Base-by-base conservation (phyloP, 2,113 vertebrate genomes). In the Strix uralensis region DNA sequence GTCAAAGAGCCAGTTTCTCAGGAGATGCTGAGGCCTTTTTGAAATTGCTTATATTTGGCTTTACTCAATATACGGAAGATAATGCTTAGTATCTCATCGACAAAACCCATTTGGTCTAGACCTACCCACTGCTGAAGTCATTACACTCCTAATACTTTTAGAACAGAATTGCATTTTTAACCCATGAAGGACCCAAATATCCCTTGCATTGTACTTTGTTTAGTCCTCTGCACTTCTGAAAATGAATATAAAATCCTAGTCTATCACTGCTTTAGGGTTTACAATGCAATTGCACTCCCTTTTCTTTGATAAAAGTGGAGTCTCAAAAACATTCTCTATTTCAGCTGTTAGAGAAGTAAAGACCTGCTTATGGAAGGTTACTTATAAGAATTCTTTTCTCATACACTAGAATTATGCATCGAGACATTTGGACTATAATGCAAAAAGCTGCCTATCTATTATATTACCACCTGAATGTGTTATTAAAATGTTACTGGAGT, bases 401-500 rank as follows among this genome's bases (percentile, higher is more conserved):
- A 59, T 69, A 32, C 84, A 72, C 85, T 74, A 87, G 81, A 97
- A 92, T 97, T 95, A 97, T 96, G 86, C 89, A 95, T 95, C 61
- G 96, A 86, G 91, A 90, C 90, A 93, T 74, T 89, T 90, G 93
- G 88, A 85, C 62, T 95, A 92, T 97, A 97, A 94, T 94, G 77
- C 71, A 95, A 77, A 96, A 81, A 71, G 47, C 95, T 90, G 47
- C 81, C 92, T 91, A 88, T 95, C 92, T 97, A 95, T 94, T 95
- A 95, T 81, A 81, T 96, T 92, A 81, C 77, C 55, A 88, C 81
- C 93, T 94, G 94, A 95, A 95, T 95, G 75, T 87, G 80, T 87
- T 97, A 97, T 96, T 97, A 96, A 98, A 97, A 98, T 95, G 86
- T 97, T 97, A 95, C 96, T 95, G 78, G 74, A 85, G 93, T 96